Evolutionary conservation across 2,888 invertebrate species (phyloP).

Genomic region (Eilema depressum): DNA sequence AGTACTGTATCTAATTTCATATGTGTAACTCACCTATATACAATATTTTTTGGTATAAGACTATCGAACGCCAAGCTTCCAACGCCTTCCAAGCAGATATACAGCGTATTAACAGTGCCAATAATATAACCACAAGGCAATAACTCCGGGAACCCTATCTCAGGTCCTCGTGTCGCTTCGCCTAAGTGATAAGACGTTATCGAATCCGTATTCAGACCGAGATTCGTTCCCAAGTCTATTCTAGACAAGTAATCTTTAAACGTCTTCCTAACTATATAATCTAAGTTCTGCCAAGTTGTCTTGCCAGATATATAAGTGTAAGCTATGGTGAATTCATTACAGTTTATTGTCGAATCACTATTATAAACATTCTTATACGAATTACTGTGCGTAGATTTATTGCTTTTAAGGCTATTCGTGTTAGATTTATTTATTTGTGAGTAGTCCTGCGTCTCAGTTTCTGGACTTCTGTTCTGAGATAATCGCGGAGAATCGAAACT

Average conservation of each 20-base stretch:
- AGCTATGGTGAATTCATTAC: slow-evolving; percentile 94
- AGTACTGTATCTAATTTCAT: neutral
- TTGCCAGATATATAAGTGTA: slow-evolving; percentile 96
- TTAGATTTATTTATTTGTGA: slow-evolving; percentile 82
- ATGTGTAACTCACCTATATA: slow-evolving; percentile 90
- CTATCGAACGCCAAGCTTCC: slow-evolving; percentile 97
- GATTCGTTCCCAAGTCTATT: slow-evolving; percentile 96
- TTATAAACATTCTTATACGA: slow-evolving; percentile 84
- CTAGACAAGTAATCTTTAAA: slow-evolving; percentile 98
- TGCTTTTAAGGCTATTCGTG: slow-evolving; percentile 86
- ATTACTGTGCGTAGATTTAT: slow-evolving; percentile 85
- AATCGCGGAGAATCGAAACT: slow-evolving; percentile 82
- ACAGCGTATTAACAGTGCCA: slow-evolving; percentile 94
- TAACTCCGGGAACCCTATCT: slow-evolving; percentile 94
- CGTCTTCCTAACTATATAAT: slow-evolving; percentile 95
- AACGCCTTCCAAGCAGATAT: slow-evolving; percentile 95
- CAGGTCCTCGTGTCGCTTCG: slow-evolving; percentile 93
- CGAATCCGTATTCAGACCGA: slow-evolving; percentile 94
- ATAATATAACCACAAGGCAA: slow-evolving; percentile 97
- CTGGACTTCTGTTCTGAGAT: slow-evolving; percentile 81
- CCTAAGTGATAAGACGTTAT: slow-evolving; percentile 98
- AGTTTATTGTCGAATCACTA: slow-evolving; percentile 85
- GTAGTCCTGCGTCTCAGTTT: slow-evolving; percentile 79
- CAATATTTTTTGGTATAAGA: slow-evolving; percentile 97
- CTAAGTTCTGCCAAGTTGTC: slow-evolving; percentile 98